phyloP scores from a whole-genome alignment of 2,113 vertebrate species.

The Jaculus jaculus region DNA sequence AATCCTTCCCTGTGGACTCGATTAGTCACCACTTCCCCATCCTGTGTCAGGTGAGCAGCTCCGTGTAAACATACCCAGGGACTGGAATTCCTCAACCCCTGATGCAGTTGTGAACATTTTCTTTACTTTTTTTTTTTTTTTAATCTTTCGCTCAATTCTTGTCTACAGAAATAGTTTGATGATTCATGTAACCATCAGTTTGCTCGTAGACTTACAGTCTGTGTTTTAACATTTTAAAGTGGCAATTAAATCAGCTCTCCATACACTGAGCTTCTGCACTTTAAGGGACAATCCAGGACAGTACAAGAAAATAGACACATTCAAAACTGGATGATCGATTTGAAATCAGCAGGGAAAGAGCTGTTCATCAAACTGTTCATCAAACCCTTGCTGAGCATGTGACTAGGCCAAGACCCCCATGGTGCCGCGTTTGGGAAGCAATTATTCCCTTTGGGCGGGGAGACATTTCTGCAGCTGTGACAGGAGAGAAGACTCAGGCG shows the following conservation, averaged over 20 bases:
- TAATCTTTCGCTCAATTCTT: constrained; percentile 57
- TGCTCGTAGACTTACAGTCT: constrained; percentile 49
- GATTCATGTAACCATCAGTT: constrained; percentile 59
- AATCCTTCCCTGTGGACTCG: background rate
- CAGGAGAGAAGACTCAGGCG: background rate
- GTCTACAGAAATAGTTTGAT: constrained; percentile 67
- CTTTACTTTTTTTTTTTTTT: constrained; percentile 37
- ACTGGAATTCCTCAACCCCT: constrained; percentile 18
- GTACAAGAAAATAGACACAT: background rate
- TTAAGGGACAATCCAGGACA: background rate
- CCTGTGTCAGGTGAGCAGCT: background rate
- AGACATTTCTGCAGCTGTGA: background rate
- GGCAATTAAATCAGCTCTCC: background rate
- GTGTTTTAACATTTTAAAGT: constrained; percentile 56
- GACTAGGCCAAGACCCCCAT: background rate
- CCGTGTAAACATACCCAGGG: background rate
- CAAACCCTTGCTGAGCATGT: background rate
- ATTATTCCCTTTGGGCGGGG: background rate
- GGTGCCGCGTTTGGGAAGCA: background rate
- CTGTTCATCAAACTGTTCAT: background rate
- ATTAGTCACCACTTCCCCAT: background rate
- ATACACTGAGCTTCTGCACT: background rate
- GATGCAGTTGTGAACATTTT: constrained; percentile 39
- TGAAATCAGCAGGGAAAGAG: background rate
- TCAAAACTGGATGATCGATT: background rate